Evolutionary conservation across 2,113 vertebrate species (phyloP).

Genomic region (Archocentrus centrarchus): DNA sequence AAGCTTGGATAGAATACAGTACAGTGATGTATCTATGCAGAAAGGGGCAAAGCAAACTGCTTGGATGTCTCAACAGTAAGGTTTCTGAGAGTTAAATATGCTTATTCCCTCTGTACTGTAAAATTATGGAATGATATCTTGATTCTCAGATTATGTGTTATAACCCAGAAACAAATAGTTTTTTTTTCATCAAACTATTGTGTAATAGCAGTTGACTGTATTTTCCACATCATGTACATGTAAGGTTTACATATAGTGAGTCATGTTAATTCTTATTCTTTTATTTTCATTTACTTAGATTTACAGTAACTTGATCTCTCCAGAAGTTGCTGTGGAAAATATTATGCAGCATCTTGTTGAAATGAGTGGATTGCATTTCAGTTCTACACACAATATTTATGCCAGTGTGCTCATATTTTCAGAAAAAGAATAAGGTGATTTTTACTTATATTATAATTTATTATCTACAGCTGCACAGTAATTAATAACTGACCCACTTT

Average conservation of each 20-base stretch:
- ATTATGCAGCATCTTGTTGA: background rate
- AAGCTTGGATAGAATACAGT: constrained; percentile 51
- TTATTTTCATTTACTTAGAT: background rate
- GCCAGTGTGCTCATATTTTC: background rate
- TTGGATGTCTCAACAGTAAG: constrained; percentile 30
- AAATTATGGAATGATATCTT: background rate
- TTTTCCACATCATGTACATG: background rate
- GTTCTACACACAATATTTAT: background rate
- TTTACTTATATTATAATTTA: background rate
- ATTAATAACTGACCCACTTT: background rate
- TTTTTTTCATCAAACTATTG: background rate
- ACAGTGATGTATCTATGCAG: constrained; percentile 49
- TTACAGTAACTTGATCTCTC: background rate
- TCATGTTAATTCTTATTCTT: background rate
- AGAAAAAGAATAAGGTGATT: background rate
- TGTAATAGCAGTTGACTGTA: background rate
- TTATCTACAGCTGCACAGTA: background rate
- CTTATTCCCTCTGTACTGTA: background rate
- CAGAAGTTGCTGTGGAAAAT: background rate
- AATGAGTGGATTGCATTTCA: background rate
- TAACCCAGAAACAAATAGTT: background rate
- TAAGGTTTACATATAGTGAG: background rate
- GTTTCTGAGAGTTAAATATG: constrained; percentile 22
- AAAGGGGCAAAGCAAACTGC: constrained; percentile 30
- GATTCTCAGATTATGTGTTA: background rate